phyloP scores from a whole-genome alignment of 2,113 vertebrate genomes.

The Telmatochromis brachygnathus region DNA sequence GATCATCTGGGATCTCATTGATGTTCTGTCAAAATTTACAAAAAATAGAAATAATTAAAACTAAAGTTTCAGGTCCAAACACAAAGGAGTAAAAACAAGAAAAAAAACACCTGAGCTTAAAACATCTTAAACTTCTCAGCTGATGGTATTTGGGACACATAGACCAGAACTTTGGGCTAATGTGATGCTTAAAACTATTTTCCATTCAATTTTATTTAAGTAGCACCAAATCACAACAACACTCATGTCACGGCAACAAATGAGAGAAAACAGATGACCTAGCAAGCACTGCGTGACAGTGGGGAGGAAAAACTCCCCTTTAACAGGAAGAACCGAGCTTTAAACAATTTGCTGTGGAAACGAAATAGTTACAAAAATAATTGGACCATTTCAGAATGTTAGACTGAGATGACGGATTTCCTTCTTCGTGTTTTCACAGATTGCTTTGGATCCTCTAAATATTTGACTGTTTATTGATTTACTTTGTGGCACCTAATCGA shows the following conservation, averaged over 20 bases:
- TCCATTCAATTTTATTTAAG: neutral
- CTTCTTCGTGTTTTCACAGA: neutral
- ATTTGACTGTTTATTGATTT: neutral
- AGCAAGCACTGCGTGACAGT: neutral
- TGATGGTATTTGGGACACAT: neutral
- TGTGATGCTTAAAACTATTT: neutral
- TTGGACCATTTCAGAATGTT: neutral
- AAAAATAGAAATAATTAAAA: neutral
- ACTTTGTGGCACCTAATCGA: neutral
- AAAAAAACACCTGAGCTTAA: neutral
- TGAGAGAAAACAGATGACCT: neutral
- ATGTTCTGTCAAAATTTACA: slow-evolving; percentile 58
- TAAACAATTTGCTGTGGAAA: neutral
- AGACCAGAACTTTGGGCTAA: neutral
- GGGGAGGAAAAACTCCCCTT: neutral
- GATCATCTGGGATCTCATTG: slow-evolving; percentile 79
- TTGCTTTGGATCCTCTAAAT: neutral
- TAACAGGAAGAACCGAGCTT: neutral
- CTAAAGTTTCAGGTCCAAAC: neutral
- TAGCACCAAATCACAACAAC: neutral
- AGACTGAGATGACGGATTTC: neutral
- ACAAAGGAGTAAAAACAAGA: neutral
- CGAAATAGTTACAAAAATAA: neutral
- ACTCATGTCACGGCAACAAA: neutral
- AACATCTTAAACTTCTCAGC: neutral